These are phyloP conservation scores for Drosophila paramelanica DNA, from an alignment of 2,888 invertebrate genomes.

Conservation along the genomic window DNA sequence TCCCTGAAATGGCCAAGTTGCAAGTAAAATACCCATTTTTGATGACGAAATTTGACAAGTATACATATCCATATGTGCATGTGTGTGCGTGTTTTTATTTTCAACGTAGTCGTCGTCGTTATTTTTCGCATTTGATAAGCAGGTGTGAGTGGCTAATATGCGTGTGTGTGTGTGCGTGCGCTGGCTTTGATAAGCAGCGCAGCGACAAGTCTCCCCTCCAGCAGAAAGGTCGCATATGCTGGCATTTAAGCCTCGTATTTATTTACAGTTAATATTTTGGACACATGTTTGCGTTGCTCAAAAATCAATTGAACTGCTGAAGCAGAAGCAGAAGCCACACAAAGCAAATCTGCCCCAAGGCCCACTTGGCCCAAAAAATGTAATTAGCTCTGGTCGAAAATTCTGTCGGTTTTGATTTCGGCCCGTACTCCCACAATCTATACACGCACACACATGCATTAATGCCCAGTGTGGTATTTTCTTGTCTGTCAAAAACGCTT, in stretches of 20 bases:
- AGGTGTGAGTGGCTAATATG: constrained; percentile 50
- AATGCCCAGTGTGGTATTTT: constrained; percentile 43
- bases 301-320: constrained; percentile 54
- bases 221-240: constrained; percentile 67
- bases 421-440: constrained; percentile 33
- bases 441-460: constrained; percentile 2
- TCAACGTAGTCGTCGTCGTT: constrained; percentile 37
- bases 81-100: constrained; percentile 56
- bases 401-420: constrained; percentile 50
- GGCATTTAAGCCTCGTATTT: constrained; percentile 56
- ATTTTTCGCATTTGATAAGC: constrained; percentile 67
- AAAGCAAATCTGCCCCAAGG: constrained; percentile 19
- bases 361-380: constrained; percentile 44
- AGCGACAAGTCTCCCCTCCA: constrained; percentile 21
- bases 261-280: constrained; percentile 46
- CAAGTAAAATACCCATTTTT: constrained; percentile 60
- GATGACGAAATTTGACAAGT: constrained; percentile 69
- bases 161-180: constrained; percentile 16
- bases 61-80: constrained; percentile 18
- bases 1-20: constrained; percentile 62
- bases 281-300: constrained; percentile 25
- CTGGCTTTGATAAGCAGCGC: constrained; percentile 52
- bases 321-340: constrained; percentile 54
- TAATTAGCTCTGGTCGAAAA: constrained; percentile 54
- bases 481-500: constrained; percentile 54